These are phyloP conservation scores for Anarhynchus alexandrinus DNA, from an alignment of 2,113 vertebrate species.

Conservation along the genomic window DNA sequence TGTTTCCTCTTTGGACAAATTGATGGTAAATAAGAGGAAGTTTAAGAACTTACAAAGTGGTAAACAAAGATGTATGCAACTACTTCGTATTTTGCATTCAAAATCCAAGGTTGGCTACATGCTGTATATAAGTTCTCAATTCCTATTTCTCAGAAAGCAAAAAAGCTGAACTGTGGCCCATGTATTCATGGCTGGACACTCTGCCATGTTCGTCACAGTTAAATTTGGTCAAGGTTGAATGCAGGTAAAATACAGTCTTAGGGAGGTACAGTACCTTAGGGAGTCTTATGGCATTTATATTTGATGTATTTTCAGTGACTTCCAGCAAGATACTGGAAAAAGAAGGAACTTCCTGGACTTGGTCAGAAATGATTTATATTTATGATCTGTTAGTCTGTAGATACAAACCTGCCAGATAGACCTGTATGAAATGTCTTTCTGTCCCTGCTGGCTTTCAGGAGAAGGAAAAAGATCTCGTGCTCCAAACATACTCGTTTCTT, in stretches of 20 bases:
- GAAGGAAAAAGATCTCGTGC: background rate
- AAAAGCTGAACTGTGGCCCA: background rate
- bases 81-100: background rate
- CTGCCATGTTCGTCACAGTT: background rate
- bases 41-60: background rate
- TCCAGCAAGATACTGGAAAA: background rate
- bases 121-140: background rate
- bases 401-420: background rate
- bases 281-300: background rate
- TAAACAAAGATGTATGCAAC: background rate
- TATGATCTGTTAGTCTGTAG: background rate
- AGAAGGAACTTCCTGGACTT: background rate
- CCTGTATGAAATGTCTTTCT: background rate
- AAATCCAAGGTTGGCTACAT: rapidly evolving
- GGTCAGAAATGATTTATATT: background rate
- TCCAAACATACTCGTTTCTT: background rate
- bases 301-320: background rate
- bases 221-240: background rate
- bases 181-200: background rate
- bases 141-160: background rate
- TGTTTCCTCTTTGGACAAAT: background rate
- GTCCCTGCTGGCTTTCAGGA: background rate
- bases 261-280: too few species aligned
- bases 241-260: background rate
- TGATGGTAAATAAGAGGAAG: background rate